phyloP scores from a whole-genome alignment of 2,888 invertebrate genomes.

The Cryptosula pallasiana region DNA sequence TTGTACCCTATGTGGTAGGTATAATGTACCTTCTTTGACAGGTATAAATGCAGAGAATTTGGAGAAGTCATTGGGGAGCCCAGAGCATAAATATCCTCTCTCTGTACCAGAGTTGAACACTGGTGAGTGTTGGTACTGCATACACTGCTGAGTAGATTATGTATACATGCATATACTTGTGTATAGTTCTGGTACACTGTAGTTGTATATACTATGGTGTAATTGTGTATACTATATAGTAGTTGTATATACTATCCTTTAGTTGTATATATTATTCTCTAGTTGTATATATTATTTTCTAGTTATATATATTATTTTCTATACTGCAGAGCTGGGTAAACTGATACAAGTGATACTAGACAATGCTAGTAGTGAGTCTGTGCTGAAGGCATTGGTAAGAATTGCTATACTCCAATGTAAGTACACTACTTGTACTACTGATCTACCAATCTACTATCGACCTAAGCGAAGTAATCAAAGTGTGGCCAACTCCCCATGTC shows the following conservation, averaged over 20 bases:
- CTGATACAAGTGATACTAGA: background rate
- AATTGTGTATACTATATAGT: too few species aligned
- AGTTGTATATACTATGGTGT: too few species aligned
- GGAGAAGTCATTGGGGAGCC: background rate
- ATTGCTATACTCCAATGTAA: background rate
- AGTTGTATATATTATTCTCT: too few species aligned
- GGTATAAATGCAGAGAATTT: background rate
- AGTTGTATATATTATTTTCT: too few species aligned
- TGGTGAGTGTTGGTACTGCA: background rate
- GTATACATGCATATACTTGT: background rate
- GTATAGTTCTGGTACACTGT: too few species aligned
- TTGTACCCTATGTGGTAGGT: too few species aligned
- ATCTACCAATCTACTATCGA: too few species aligned
- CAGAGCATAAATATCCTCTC: background rate
- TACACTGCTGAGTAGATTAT: background rate
- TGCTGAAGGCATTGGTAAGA: constrained; percentile 4
- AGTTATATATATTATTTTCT: too few species aligned
- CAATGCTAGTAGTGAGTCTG: background rate
- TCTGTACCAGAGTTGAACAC: background rate
- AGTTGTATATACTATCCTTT: too few species aligned
- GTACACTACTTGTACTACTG: too few species aligned
- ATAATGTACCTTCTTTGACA: background rate
- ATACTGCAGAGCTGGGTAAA: background rate
- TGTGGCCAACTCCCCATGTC: too few species aligned
- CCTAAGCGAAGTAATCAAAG: too few species aligned